Base-by-base conservation (phyloP, 2,113 vertebrate genomes). In the Plectropomus leopardus region DNA sequence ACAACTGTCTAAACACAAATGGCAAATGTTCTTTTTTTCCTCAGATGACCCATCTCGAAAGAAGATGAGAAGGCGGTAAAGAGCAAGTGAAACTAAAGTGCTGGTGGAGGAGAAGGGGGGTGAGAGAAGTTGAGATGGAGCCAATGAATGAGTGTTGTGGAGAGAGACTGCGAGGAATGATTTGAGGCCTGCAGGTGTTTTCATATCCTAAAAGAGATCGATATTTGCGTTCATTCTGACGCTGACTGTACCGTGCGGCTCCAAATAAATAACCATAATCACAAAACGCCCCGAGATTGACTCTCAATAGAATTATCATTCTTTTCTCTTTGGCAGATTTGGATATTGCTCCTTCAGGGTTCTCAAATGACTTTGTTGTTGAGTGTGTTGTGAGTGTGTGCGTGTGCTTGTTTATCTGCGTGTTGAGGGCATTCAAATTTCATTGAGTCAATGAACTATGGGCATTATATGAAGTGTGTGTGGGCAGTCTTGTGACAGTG, bases 191-290 rank as follows among this genome's bases (percentile, higher is more conserved):
- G 91, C 90, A 92, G 93, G 94, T 93, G 91, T 92, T 94, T 93
- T 93, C 90, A 91, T 89, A 94, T 90, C 92, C 87, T 92, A 89
- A 85, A 88, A 89, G 78, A 91, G 92, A 95, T 95, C 92, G 89
- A 94, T 95, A 93, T 91, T 86, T 87, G 87, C 83, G 89, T 93
- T 92, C 79, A 87, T 91, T 92, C 85, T 89, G 86, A 89, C 80
- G 89, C 88, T 70, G 84, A 88, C 90, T 92, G 89, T 93, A 94
- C 91, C 13, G 45, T 40, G 81, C 82, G 30, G 86, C 86, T 89
- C 86, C 90, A 91, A 94, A 95, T 95, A 95, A 95, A 95, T 95
- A 95, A 95, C 93, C 92, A 90, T 94, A 93, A 95, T 95, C 94
- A 95, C 91, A 92, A 93, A 94, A 90, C 76, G 86, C 90, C 84